phyloP scores from a whole-genome alignment of 2,797 vertebrate genomes.

The Eutrigla gurnardus region DNA sequence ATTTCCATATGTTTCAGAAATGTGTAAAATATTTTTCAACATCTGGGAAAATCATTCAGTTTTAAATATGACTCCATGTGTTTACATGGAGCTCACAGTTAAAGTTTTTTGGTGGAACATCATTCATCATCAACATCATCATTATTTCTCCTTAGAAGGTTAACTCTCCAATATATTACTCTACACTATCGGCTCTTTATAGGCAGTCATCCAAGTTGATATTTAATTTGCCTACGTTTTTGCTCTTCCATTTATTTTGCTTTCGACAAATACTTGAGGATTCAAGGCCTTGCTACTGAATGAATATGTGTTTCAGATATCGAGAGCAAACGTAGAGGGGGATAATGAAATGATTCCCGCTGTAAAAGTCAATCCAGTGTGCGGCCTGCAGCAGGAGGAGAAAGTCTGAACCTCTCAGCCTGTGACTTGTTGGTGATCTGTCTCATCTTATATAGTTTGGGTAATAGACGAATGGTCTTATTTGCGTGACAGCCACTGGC shows the following conservation, averaged over 20 bases:
- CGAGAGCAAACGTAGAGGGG: background rate
- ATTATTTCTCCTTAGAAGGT: too few species aligned
- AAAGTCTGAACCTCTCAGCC: slow-evolving; percentile 6
- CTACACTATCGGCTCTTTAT: too few species aligned
- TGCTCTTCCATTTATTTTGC: background rate
- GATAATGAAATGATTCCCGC: slow-evolving; percentile 41
- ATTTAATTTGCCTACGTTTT: background rate
- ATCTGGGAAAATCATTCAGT: background rate
- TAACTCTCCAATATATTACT: too few species aligned
- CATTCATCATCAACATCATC: too few species aligned
- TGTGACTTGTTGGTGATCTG: slow-evolving; percentile 21
- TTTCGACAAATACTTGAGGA: background rate
- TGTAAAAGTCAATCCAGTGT: slow-evolving; percentile 23
- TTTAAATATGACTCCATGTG: background rate
- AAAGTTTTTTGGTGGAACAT: too few species aligned
- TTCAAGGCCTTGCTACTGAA: background rate
- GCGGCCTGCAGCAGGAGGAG: slow-evolving; percentile 18
- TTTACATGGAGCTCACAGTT: too few species aligned
- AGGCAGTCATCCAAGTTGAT: too few species aligned
- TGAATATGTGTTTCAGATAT: slow-evolving; percentile 23
- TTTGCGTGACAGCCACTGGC: slow-evolving; percentile 35
- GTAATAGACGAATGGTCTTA: slow-evolving; percentile 31
- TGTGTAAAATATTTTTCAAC: background rate
- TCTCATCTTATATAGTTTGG: background rate
- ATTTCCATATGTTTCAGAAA: background rate